Base-by-base conservation (phyloP, 2,888 invertebrate species). In the Polymixis lichenea region DNA sequence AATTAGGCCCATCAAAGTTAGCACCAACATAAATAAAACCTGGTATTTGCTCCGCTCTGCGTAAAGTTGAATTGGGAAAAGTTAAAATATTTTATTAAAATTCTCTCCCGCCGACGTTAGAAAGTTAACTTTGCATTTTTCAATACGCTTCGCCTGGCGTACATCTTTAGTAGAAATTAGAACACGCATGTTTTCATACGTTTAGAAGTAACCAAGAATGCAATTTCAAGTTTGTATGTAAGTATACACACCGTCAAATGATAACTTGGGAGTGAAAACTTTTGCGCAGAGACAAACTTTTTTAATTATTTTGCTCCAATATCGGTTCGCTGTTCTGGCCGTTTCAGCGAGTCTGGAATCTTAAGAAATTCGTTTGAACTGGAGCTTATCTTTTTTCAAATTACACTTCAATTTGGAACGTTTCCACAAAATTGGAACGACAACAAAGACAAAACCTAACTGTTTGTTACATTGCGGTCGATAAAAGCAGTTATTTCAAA, bases 261-360 rank as follows among this genome's bases (percentile, higher is more conserved):
- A 87, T 87, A 82, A 78, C 77, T 76, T 61, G 66, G 81, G 72
- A 58, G 66, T 86, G 62, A 70, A 86, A 87, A 87, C 79, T 87
- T 89, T 86, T 79, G 74, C 84, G 66, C 76, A 51, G 76, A 84
- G 67, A 62, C 77, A 46, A 90, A 91, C 87, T 90, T 91, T 90
- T 91, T 91, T 90, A 91, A 92, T 91, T 91, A 90, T 88, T 80
- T 90, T 86, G 72, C 82, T 83, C 81, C 84, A 86, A 89, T 89
- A 89, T 87, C 85, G 87, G 87, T 80, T 86, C 79, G 70, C 72
- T 61, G 69, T 70, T 81, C 80, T 69, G 82, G 82, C 82, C 72
- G 70, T 80, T 82, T 87, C 80, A 84, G 83, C 78, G 71, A 72
- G 72, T 75, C 68, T 60, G 69, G 74, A 79, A 75, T 83, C 78